Evolutionary conservation across 2,113 vertebrate genomes (phyloP).

Genomic region (Danio rerio): DNA sequence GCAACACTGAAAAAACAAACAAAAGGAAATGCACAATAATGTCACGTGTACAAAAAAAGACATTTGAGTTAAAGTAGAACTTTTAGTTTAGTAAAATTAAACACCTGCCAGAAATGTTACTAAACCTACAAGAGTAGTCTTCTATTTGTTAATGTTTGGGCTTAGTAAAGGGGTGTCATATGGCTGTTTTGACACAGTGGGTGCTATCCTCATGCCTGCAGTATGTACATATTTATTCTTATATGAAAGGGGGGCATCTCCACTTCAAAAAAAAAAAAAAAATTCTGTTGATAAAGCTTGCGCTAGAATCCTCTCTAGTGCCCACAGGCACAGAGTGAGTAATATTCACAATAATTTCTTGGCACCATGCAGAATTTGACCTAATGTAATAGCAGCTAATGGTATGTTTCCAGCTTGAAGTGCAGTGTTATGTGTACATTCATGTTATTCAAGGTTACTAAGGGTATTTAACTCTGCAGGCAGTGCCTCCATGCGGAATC

Average conservation of each 20-base stretch:
- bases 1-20: too few relatives aligned
- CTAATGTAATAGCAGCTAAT: constrained; percentile 42
- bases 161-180: too few relatives aligned
- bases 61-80: too few relatives aligned
- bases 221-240: background rate
- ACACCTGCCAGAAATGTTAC: too few relatives aligned
- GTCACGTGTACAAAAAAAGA: too few relatives aligned
- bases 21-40: too few relatives aligned
- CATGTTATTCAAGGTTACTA: constrained; percentile 25
- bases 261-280: background rate
- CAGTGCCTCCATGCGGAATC: constrained; percentile 8
- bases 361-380: constrained; percentile 29
- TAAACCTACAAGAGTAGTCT: too few relatives aligned
- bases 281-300: background rate
- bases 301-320: background rate
- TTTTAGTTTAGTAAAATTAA: too few relatives aligned
- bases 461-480: constrained; percentile 32
- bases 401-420: constrained; percentile 45
- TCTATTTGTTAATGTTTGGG: too few relatives aligned
- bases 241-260: background rate
- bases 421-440: constrained; percentile 9
- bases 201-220: background rate
- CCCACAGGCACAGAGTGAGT: constrained; percentile 24
- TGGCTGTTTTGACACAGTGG: constrained; percentile 13
- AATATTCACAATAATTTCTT: constrained; percentile 34